Percentiles rank a stretch among this genome's conserved stretches.
Conservation (phyloP, 2,888 invertebrate genomes). For the Apodemia duryi region DNA sequence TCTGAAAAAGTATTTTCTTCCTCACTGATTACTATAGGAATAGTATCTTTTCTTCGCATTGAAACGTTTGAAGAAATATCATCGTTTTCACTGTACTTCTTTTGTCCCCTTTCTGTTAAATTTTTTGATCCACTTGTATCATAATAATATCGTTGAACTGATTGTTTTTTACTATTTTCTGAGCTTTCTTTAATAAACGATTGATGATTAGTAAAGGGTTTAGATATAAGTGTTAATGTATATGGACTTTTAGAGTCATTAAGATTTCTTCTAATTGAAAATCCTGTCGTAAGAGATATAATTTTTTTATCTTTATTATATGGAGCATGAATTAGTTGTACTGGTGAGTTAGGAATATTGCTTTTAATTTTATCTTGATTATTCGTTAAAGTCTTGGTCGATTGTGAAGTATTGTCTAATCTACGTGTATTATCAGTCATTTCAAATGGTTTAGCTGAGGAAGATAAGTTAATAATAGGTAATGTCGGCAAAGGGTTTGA, state of each 20-base stretch:
- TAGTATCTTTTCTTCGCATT: conserved; percentile 46
- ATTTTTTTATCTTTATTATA: conserved; percentile 52
- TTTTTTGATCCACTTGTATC: conserved; percentile 40
- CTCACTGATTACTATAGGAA: conserved; percentile 40
- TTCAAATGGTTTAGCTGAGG: conserved; percentile 73
- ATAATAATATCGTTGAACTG: conserved; percentile 45
- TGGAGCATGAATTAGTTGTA: conserved; percentile 47
- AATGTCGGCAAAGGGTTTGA: conserved; percentile 47
- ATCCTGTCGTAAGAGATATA: conserved; percentile 69
- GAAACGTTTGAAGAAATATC: conserved; percentile 31
- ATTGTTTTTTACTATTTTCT: conserved; percentile 34
- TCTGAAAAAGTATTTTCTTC: conserved; percentile 36
- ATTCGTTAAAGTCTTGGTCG: conserved; percentile 54
- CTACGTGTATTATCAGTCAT: conserved; percentile 65
- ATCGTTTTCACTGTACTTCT: conserved; percentile 29
- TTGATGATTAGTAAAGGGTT: conserved; percentile 53
- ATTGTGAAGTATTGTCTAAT: conserved; percentile 53
- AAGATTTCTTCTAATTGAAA: conserved; percentile 64
- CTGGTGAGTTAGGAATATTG: conserved; percentile 41
- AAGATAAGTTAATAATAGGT: conserved; percentile 60
- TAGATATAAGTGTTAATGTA: conserved; percentile 64
- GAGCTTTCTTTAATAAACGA: conserved; percentile 32
- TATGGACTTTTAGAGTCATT: conserved; percentile 66
- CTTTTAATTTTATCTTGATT: conserved; percentile 55
- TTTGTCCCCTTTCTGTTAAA: conserved; percentile 36